Conservation (phyloP, 1,140 invertebrate genomes). For the Leptoteleia sp. region DNA sequence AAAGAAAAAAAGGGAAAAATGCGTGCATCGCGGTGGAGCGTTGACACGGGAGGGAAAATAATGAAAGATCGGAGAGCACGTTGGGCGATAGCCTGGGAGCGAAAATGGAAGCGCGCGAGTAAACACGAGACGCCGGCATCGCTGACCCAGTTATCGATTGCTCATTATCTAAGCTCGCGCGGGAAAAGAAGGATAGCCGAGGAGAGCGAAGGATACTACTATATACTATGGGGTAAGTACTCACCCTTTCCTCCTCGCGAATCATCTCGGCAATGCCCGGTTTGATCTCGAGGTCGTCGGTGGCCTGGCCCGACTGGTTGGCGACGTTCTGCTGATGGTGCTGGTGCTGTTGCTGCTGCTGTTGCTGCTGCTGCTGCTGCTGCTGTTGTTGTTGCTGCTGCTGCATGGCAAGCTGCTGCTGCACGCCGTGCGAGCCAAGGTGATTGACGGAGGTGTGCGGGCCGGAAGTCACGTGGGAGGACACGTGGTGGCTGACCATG, state of each 20-base stretch:
- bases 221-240: slow-evolving; percentile 81
- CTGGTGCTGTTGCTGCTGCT: slow-evolving; percentile 65
- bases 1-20: too few relatives aligned
- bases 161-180: slow-evolving; percentile 28
- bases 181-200: neutral
- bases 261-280: slow-evolving; percentile 97
- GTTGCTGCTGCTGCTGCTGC: slow-evolving; percentile 73
- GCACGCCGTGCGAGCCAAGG: slow-evolving; percentile 76
- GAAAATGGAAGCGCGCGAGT: neutral
- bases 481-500: slow-evolving; percentile 80
- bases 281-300: slow-evolving; percentile 94
- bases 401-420: slow-evolving; percentile 69
- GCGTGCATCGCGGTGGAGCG: too few relatives aligned
- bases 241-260: slow-evolving; percentile 96
- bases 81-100: too few relatives aligned
- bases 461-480: slow-evolving; percentile 79
- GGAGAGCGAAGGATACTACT: too few relatives aligned
- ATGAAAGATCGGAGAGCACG: too few relatives aligned
- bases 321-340: slow-evolving; percentile 65
- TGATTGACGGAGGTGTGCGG: slow-evolving; percentile 76
- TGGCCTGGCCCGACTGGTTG: slow-evolving; percentile 70
- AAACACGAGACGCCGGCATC: slow-evolving; percentile 39
- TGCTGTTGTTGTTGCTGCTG: slow-evolving; percentile 76
- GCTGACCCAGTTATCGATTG: slow-evolving; percentile 56
- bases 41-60: too few relatives aligned